These are phyloP conservation scores for Cyphomyrus plagiostoma DNA, from an alignment of 2,113 vertebrate species.

Conservation along the genomic window DNA sequence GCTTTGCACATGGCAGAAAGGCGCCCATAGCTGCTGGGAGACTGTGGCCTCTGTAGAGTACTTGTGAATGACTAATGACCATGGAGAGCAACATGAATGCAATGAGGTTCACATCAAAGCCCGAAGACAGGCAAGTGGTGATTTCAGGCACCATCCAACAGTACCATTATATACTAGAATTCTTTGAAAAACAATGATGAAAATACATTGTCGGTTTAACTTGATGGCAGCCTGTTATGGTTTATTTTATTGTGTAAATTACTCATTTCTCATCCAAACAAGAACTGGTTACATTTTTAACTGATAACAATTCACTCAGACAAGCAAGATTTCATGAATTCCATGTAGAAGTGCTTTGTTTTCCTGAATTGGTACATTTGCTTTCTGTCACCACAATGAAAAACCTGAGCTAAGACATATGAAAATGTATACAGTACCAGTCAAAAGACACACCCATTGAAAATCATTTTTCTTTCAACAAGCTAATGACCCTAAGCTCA, in stretches of 20 bases:
- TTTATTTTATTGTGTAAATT: not conserved
- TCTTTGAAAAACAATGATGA: not conserved
- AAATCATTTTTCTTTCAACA: not conserved
- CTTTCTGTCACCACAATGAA: not conserved
- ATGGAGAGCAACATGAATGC: conserved; percentile 19
- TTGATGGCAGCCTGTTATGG: not conserved
- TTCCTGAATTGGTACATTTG: not conserved
- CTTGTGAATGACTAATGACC: conserved; percentile 31
- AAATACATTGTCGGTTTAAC: not conserved
- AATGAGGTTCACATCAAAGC: conserved; percentile 29
- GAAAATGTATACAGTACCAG: not conserved
- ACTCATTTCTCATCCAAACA: not conserved
- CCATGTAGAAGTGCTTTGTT: not conserved
- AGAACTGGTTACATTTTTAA: not conserved
- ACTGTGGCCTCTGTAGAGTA: conserved; percentile 9
- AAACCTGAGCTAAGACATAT: not conserved
- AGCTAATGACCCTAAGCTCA: not conserved
- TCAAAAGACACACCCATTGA: not conserved
- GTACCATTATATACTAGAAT: not conserved
- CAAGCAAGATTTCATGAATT: not conserved
- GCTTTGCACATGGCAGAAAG: not conserved
- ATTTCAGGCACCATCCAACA: not conserved
- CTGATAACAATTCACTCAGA: not conserved
- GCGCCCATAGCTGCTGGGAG: not conserved
- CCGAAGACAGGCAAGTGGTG: conserved; percentile 21